A percentile compares a stretch with the other conserved stretches of the same genome.
phyloP scores from a whole-genome alignment of 2,888 invertebrate genomes.

The Alloscopus bannaensis region DNA sequence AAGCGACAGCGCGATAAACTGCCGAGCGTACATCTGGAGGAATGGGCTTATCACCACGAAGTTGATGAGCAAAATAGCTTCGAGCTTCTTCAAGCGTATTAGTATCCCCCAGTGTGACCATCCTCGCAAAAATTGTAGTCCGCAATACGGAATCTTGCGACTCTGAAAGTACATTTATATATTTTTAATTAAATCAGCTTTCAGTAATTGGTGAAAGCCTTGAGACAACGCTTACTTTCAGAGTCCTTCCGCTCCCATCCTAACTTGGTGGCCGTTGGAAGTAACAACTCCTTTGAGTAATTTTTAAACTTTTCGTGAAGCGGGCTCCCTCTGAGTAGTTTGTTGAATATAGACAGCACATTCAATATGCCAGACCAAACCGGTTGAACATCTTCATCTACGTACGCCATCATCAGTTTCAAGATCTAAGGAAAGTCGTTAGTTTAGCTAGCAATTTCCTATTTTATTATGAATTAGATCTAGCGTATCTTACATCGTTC shows the following conservation, averaged over 20 bases:
- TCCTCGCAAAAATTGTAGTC: conserved; percentile 86
- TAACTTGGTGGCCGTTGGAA: conserved; percentile 83
- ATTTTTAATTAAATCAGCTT: too few species aligned
- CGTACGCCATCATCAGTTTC: conserved; percentile 87
- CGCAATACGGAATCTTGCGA: conserved; percentile 89
- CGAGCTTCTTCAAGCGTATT: conserved; percentile 86
- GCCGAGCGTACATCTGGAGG: conserved; percentile 90
- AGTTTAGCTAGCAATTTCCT: background rate
- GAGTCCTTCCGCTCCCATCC: conserved; percentile 91
- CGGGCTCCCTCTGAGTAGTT: conserved; percentile 88
- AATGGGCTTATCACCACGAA: conserved; percentile 79
- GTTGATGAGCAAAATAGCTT: conserved; percentile 81
- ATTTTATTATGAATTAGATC: background rate
- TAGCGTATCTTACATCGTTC: conserved; percentile 80
- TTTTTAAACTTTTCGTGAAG: conserved; percentile 83
- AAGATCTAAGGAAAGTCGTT: conserved; percentile 75
- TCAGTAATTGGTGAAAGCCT: too few species aligned
- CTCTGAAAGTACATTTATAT: conserved; percentile 75
- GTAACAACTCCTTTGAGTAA: conserved; percentile 85
- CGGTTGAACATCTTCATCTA: conserved; percentile 91
- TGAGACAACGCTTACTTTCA: conserved; percentile 80
- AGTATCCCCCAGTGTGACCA: conserved; percentile 89
- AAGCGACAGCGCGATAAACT: conserved; percentile 90
- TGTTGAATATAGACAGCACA: conserved; percentile 84
- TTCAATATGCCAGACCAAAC: conserved; percentile 92